Conservation (phyloP, 2,113 vertebrate species). For the Laticauda laticaudata region DNA sequence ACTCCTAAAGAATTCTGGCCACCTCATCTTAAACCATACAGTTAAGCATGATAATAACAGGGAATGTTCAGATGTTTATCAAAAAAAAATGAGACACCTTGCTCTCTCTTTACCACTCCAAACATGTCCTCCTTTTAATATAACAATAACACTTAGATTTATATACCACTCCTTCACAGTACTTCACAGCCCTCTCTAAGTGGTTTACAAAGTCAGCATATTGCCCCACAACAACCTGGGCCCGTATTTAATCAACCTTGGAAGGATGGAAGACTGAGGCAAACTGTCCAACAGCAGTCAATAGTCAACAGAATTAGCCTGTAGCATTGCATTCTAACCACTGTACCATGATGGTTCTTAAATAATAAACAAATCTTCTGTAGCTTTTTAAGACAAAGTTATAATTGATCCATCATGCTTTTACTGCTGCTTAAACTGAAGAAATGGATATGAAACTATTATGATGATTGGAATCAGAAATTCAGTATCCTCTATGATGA, state of each 20-base stretch:
- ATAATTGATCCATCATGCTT: background rate
- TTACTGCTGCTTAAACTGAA: background rate
- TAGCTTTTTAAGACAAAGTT: background rate
- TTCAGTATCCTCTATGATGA: background rate
- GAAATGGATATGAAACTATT: background rate
- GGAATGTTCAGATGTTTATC: background rate
- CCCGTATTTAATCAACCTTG: too few species aligned
- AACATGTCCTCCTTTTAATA: background rate
- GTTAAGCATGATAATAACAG: background rate
- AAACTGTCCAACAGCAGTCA: too few species aligned
- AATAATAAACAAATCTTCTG: background rate
- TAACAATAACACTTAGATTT: too few species aligned
- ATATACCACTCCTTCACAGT: too few species aligned
- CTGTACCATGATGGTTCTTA: too few species aligned
- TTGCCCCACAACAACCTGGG: too few species aligned
- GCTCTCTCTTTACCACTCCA: background rate
- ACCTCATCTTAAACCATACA: background rate
- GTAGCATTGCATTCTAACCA: too few species aligned
- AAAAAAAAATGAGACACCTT: background rate
- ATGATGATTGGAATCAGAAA: background rate
- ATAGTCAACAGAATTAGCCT: too few species aligned
- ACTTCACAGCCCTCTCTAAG: too few species aligned
- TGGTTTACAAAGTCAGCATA: too few species aligned
- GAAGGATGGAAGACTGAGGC: too few species aligned
- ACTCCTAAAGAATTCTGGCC: background rate